Base-by-base conservation (phyloP, 2,797 vertebrate species). In the Enteromius afrohamiltoni region DNA sequence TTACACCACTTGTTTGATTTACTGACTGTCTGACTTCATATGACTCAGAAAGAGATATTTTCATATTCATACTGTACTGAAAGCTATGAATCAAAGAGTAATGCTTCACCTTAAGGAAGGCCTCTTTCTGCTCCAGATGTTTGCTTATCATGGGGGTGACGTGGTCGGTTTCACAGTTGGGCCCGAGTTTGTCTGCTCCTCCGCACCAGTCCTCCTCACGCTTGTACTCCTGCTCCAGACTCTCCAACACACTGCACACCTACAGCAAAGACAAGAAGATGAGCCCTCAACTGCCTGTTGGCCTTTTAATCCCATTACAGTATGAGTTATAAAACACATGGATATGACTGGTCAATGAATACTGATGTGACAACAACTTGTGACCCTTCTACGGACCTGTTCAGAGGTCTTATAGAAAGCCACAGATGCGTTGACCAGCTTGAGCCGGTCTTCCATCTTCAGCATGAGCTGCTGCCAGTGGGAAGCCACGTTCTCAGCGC, bases 381-480 rank as follows among this genome's bases (percentile, higher is more conserved):
- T 16, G 53, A 37, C 23, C 3, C 45, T 13, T 40, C 45, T 47
- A 16, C 86, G 10, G 89, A 98, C 98, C 96, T 99, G 98, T 88
- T 99, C 98, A 0, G 98, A 99, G 23, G 98, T 99, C 92, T 99
- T 99, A 91, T 99, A 99, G 92, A 99, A 99, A 90, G 97, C 98
- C 80, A 99, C 98, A 0, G 98, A 99, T 0, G 98, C 97, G 21
- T 99, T 99, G 88, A 99, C 97, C 47, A 99, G 96, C 89, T 99
- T 99, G 53, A 99, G 96, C 40, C 97, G 94, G 87, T 99, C 98
- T 88, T 99, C 98, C 98, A 99, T 99, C 93, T 99, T 99, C 85
- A 99, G 95, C 98, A 99, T 99, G 87, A 99, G 95, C 90, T 99
- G 98, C 83, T 99, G 98, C 98, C 98, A 99, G 80, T 99, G 98